These are phyloP conservation scores for Circaetus cinerascens DNA, from an alignment of 2,113 vertebrate species.

Conservation along the genomic window DNA sequence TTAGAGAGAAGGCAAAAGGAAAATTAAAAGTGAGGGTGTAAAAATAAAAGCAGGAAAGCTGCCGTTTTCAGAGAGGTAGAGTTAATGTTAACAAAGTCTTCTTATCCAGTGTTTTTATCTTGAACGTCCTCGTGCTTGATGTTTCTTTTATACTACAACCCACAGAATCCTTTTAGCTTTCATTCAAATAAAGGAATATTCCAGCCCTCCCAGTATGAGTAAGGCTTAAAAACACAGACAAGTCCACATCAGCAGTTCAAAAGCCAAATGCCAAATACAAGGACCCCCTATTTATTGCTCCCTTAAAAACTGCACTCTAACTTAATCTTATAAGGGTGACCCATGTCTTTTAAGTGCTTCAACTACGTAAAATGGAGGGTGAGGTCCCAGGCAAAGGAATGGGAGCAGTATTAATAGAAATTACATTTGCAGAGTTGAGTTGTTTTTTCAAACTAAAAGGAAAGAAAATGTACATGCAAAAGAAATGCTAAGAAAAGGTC, in stretches of 20 bases:
- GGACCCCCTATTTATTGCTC: background rate
- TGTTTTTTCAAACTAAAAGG: background rate
- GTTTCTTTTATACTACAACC: background rate
- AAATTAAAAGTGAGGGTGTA: background rate
- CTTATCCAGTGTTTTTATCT: background rate
- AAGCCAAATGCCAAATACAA: background rate
- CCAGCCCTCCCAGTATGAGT: background rate
- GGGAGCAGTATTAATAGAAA: background rate
- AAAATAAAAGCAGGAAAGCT: background rate
- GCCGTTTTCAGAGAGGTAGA: background rate
- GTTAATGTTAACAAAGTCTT: background rate
- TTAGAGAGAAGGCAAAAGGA: background rate
- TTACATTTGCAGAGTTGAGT: background rate
- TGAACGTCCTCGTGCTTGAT: accelerated
- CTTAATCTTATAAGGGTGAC: background rate
- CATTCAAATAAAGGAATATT: background rate
- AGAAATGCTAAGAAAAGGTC: background rate
- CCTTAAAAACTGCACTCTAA: background rate
- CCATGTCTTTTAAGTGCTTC: background rate
- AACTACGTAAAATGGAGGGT: background rate
- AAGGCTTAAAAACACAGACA: background rate
- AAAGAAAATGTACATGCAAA: background rate
- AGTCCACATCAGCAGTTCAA: background rate
- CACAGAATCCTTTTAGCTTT: background rate
- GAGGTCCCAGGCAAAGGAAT: background rate